Evolutionary conservation across 2,797 vertebrate genomes (phyloP).

Genomic region (Gymnoscopelus braueri): DNA sequence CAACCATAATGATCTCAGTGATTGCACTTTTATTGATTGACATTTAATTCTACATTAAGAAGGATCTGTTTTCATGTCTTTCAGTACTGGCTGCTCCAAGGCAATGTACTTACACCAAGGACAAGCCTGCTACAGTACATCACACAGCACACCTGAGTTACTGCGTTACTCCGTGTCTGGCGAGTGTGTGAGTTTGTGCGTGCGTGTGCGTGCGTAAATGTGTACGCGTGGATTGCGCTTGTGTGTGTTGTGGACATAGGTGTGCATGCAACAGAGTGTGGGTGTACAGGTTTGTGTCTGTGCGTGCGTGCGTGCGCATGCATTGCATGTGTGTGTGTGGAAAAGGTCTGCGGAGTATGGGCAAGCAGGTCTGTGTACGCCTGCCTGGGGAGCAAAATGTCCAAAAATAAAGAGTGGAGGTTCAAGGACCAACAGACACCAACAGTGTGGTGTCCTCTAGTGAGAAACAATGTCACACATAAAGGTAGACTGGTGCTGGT

Average conservation of each 20-base stretch:
- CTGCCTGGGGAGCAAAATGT: not conserved
- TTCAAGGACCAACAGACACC: slow-evolving; percentile 20
- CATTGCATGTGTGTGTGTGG: not conserved
- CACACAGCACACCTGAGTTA: not conserved
- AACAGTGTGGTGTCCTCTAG: slow-evolving; percentile 7
- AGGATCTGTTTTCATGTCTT: slow-evolving; percentile 36
- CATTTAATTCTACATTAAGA: slow-evolving; percentile 23
- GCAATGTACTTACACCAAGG: slow-evolving; percentile 25
- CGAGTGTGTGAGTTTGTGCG: too few relatives aligned
- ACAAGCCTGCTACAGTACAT: slow-evolving; percentile 19
- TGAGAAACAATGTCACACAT: slow-evolving; percentile 38
- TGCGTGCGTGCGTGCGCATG: not conserved
- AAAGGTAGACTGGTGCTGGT: slow-evolving; percentile 4
- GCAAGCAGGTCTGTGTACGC: not conserved
- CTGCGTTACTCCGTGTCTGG: not conserved
- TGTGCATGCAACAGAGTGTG: too few relatives aligned
- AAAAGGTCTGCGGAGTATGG: too few relatives aligned
- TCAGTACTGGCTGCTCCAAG: not conserved
- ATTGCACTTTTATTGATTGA: slow-evolving; percentile 26
- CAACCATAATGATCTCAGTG: slow-evolving; percentile 22
- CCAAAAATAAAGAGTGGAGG: slow-evolving; percentile 17
- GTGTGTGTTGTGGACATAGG: too few relatives aligned
- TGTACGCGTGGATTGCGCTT: not conserved
- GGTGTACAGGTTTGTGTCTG: too few relatives aligned
- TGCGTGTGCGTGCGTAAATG: not conserved